Evolutionary conservation across 2,797 vertebrate species (phyloP), one percentile per base, ranked within the genome.

Genomic region (Xenops minutus): DNA sequence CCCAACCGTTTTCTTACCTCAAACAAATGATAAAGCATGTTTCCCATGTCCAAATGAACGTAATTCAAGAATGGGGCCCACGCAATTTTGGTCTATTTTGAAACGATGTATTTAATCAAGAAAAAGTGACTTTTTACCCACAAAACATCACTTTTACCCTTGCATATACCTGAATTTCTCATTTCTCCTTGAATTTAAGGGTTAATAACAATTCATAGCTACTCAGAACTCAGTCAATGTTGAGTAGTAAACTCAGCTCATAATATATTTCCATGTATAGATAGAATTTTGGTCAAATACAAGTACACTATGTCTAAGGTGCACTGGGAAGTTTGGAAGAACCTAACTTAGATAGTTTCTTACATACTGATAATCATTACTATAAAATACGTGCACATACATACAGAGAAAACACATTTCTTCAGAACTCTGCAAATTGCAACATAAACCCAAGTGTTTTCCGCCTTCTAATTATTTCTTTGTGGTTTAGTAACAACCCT

Each of bases 381-480:
- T 46, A 73, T 63, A 71, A 49, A n/a, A 3, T 27, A 76, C 51
- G 37, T 7, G 24, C 15, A 80, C 23, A 76, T 29, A 55, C 29
- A 41, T 44, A 59, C 5, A 88, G 30, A 84, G 34, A 71, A 81
- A 82, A 73, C 14, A 68, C 1, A 2, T 41, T 91, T 77, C 67
- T 83, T 79, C 71, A 85, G 78, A 94, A 62, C 49, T 77, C 39
- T 73, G 66, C 36, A 89, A 88, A 89, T 5, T 80, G 72, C 68
- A 75, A 88, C 66, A 88, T 58, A 85, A 85, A 92, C 1, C 16
- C 43, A 83, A 79, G 67, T 61, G 37, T 82, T 84, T 87, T 67
- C 85, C 77, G 56, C 56, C 88, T 85, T 84, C 46, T 92, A 92
- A 92, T 93, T 95, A 77, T 68, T 81, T 71, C 67, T 95, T 26